phyloP scores from a whole-genome alignment of 2,797 vertebrate species.

The Melanotaenia boesemani region DNA sequence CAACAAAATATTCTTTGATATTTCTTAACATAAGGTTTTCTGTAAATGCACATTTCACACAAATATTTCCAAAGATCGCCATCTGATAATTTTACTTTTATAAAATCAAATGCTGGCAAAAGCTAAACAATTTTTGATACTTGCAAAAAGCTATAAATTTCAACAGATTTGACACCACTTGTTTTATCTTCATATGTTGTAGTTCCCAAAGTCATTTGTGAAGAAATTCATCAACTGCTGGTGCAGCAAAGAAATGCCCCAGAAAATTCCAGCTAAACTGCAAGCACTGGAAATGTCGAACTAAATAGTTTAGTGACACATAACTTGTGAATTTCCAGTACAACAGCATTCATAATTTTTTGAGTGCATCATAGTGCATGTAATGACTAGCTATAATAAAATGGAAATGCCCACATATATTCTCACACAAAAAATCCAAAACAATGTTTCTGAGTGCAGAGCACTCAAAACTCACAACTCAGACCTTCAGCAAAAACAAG shows the following conservation, averaged over 20 bases:
- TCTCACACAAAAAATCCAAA: neutral
- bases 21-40: neutral
- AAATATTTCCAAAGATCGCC: neutral
- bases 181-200: neutral
- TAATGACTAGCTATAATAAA: neutral
- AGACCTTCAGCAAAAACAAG: constrained; percentile 60
- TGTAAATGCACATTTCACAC: neutral
- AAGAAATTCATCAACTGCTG: neutral
- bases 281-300: neutral
- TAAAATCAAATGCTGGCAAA: neutral
- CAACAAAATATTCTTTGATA: neutral
- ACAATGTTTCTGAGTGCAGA: constrained; percentile 20
- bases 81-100: neutral
- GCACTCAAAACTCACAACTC: constrained; percentile 24
- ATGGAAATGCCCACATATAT: neutral
- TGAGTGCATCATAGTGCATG: neutral
- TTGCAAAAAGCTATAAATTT: neutral
- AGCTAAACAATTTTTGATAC: neutral
- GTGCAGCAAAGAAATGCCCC: neutral
- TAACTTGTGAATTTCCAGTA: neutral
- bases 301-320: neutral
- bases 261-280: neutral
- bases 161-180: neutral
- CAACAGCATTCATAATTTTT: neutral
- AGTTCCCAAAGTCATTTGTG: too few species aligned